Base-by-base conservation (phyloP, 1,140 invertebrate genomes). In the Microplitis mediator region DNA sequence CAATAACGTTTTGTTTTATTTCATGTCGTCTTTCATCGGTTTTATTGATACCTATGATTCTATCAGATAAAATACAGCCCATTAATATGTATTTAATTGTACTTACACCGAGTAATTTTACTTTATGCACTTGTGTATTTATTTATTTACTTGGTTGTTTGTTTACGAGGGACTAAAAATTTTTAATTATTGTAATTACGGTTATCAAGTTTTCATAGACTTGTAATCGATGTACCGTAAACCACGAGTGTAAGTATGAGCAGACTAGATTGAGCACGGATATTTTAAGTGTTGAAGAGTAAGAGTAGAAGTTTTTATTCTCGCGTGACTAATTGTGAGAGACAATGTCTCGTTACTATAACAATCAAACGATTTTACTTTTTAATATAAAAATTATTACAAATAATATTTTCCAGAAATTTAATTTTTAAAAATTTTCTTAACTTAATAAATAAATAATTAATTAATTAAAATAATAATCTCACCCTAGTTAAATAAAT, bases 321-420 rank as follows among this genome's bases (percentile, higher is more conserved):
- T 71, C 50, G 69, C 69, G 69, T 71, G 60, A 71, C 69, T 71
- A 71, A 71, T 71, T 71, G 58, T 56, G 45, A 71, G 45, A 71
- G 36, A 71, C 45, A 71, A 62, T 50, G 63, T 65, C 63, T 65
- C 45, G 63, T 65, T 65, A 45, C 32, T 64, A 64, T 71, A 34
- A 64, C 61, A 51, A 60, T 69, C 36, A 13, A 9, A 31, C 34
- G 34, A 51, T 65, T 50, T 65, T 65, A 65, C 63, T 65, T 65
- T 65, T 39, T 45, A 23, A 23, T 50, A 62, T 13, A n/a, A 16
- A 23, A 23, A 23, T 23, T 23, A 23, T 23, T n/a, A n/a, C n/a
- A 23, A 23, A 23, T 23, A 23, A 23, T 23, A 23, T 23, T 23
- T 23, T 23, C 2, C 23, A 23, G 0, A 23, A 23, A 23, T 23